These are phyloP conservation scores for Amphilophus citrinellus DNA, from an alignment of 2,113 vertebrate genomes.

Conservation along the genomic window DNA sequence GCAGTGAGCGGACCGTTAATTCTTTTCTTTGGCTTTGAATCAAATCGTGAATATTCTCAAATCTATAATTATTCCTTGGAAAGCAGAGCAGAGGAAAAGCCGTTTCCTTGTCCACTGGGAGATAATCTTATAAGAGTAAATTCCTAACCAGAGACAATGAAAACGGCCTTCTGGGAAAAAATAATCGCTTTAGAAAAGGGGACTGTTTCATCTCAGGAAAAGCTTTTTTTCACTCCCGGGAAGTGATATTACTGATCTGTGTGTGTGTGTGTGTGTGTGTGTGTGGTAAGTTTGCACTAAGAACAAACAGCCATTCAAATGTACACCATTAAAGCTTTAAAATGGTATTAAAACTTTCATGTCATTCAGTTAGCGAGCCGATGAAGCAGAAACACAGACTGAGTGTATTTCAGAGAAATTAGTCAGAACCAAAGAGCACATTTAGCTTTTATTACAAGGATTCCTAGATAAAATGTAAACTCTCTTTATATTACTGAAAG, in stretches of 20 bases:
- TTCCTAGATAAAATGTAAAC: conserved; percentile 47
- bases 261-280: not conserved
- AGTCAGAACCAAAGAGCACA: conserved; percentile 39
- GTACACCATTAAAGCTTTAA: conserved; percentile 12
- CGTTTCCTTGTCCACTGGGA: not conserved
- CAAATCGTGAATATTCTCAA: too few species aligned
- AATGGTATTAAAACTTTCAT: conserved; percentile 49
- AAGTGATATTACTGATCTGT: not conserved
- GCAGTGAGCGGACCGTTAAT: too few species aligned
- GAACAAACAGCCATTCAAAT: not conserved
- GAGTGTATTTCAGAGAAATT: conserved; percentile 27
- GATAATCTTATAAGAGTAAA: not conserved
- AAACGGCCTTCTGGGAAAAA: not conserved
- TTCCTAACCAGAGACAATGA: not conserved
- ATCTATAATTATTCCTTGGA: too few species aligned
- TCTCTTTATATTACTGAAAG: conserved; percentile 59
- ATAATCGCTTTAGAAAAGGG: not conserved
- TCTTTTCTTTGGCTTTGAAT: too few species aligned
- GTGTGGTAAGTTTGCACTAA: too few species aligned
- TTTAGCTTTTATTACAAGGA: conserved; percentile 63
- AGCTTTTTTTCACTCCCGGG: too few species aligned
- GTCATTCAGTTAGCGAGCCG: conserved; percentile 45
- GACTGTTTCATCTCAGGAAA: not conserved
- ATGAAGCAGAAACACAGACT: too few species aligned
- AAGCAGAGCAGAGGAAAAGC: not conserved